phyloP scores from a whole-genome alignment of 2,888 invertebrate genomes.

The Drosophila paramelanica region DNA sequence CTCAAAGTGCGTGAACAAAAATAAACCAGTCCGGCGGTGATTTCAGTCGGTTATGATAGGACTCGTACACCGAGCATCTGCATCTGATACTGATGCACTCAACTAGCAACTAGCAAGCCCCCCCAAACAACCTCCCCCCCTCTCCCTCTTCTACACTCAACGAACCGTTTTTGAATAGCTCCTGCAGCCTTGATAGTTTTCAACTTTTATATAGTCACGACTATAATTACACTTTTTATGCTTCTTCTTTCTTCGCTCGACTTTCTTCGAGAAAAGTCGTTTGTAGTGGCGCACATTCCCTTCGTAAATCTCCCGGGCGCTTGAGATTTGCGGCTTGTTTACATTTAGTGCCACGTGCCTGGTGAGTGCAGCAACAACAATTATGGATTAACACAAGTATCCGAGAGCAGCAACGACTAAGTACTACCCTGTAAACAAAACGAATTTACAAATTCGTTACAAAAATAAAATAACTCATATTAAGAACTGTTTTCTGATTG shows the following conservation, averaged over 20 bases:
- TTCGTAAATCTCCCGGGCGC: slow-evolving; percentile 33
- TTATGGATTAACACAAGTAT: slow-evolving; percentile 10
- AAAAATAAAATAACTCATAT: too few species aligned
- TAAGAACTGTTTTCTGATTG: too few species aligned
- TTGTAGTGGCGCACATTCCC: not conserved
- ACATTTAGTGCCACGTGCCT: slow-evolving; percentile 72
- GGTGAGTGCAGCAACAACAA: slow-evolving; percentile 57
- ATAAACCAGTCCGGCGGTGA: slow-evolving; percentile 33
- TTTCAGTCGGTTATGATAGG: not conserved
- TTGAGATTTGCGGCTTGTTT: slow-evolving; percentile 65
- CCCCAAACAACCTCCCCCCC: too few species aligned
- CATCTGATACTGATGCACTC: too few species aligned
- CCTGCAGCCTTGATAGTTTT: too few species aligned
- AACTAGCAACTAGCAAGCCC: too few species aligned
- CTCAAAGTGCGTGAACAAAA: slow-evolving; percentile 45
- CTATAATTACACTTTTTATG: not conserved
- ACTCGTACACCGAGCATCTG: too few species aligned
- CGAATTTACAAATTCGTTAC: not conserved
- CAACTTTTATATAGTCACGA: not conserved
- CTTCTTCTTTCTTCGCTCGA: not conserved
- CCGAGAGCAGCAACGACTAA: not conserved
- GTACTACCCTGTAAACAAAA: slow-evolving; percentile 19
- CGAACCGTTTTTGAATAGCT: not conserved
- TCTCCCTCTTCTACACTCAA: too few species aligned
- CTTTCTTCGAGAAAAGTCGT: not conserved